Conservation (phyloP, 2,888 invertebrate genomes). For the Drosophila cognata region DNA sequence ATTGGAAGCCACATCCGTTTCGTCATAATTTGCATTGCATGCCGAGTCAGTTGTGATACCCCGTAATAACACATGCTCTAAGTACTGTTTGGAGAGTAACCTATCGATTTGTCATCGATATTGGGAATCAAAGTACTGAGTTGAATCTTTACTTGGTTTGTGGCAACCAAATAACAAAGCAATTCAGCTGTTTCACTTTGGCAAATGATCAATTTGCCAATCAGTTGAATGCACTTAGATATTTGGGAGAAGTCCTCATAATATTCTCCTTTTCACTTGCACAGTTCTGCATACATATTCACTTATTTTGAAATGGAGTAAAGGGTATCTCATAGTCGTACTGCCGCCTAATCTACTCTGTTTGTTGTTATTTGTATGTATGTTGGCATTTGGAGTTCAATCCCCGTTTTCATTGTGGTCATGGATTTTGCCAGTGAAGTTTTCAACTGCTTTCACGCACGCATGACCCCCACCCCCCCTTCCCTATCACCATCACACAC, state of each 20-base stretch:
- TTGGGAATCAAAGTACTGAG: background rate
- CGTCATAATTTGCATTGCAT: conserved; percentile 20
- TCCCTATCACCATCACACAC: background rate
- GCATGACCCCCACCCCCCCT: background rate
- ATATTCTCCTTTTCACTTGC: background rate
- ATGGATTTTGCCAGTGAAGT: conserved; percentile 23
- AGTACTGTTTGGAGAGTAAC: background rate
- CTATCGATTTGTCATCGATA: background rate
- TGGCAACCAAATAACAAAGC: background rate
- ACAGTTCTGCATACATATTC: background rate
- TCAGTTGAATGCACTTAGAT: background rate
- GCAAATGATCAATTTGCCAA: background rate
- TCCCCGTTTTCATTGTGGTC: conserved; percentile 18
- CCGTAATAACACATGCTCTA: background rate
- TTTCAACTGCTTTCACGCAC: conserved; percentile 34
- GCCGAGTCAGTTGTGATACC: background rate
- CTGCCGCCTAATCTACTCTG: too few species aligned
- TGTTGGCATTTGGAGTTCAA: conserved; percentile 26
- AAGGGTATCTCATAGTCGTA: conserved; percentile 1
- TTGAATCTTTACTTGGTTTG: background rate
- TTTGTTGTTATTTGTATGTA: conserved; percentile 9
- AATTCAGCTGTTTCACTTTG: background rate
- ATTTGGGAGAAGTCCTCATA: background rate
- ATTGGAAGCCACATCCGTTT: conserved; percentile 6
- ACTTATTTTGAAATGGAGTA: background rate